Base-by-base conservation (phyloP, 2,888 invertebrate genomes). In the Spatulosminthurus flaviceps region DNA sequence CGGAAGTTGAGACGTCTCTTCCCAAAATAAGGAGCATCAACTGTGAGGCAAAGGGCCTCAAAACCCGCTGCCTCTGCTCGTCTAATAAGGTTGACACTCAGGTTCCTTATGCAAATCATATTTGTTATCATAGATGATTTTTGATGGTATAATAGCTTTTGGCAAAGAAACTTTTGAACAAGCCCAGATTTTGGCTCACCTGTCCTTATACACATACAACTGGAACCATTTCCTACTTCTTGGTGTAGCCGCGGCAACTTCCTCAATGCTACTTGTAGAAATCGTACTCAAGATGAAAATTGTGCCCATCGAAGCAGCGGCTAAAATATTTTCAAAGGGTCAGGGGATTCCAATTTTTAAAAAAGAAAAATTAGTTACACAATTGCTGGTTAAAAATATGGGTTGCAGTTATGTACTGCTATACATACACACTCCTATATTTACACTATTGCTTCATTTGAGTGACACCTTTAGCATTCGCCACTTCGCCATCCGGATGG, bases 1-100 rank as follows among this genome's bases (percentile, higher is more conserved):
- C 92, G 91, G 19, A 93, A 89, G 88, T 97, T 96, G 0, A 93
- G 92, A 77, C 93, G 90, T 67, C 97, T 90, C 76, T 93, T 90
- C 0, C 97, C 97, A 87, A 96, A 95, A 70, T 93, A 88, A 0
- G 96, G 95, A 0, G 95, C 93, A 87, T 97, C 97, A 0, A 97
- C 93, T 0, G 96, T 97, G 1, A 97, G 87, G 0, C 94, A 95
- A 0, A 97, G 88, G 0, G 95, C 96, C 88, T 93, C 93, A 86
- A 92, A 97, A 19, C 94, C 95, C 13, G 93, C 92, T 67, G 89
- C 90, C 88, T 96, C 96, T 0, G 94, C 97, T 70, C 86, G 77
- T 13, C 74, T 86, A 0, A 98, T 91, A 81, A 97, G 89, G 83
- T 90, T 89, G 86, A 89, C 89, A 0, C 94, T 95, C 0, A 94